Evolutionary conservation across 2,797 vertebrate genomes (phyloP).

Genomic region (Rhynchotus rufescens): DNA sequence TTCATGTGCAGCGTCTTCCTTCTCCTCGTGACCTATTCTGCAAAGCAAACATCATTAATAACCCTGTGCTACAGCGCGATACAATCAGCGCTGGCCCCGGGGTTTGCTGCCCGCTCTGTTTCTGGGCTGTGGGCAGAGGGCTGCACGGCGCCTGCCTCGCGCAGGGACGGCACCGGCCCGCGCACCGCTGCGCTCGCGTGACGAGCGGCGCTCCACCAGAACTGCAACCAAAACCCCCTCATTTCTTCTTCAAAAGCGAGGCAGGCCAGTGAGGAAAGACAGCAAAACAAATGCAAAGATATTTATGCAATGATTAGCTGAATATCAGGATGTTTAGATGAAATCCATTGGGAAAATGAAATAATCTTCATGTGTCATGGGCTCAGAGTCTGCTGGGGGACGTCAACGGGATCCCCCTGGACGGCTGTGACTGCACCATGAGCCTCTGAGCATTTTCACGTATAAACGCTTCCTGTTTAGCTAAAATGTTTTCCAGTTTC

Average conservation of each 20-base stretch:
- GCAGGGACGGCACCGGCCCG: too few species aligned
- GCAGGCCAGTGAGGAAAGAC: neutral
- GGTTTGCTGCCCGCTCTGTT: neutral
- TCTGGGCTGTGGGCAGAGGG: neutral
- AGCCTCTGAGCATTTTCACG: neutral
- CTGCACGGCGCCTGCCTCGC: too few species aligned
- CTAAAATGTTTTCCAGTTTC: neutral
- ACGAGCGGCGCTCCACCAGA: neutral
- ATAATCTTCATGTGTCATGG: neutral
- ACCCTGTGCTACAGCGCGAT: neutral
- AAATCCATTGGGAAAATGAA: neutral
- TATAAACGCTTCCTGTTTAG: rapidly evolving
- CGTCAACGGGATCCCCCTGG: rapidly evolving
- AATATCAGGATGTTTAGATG: neutral
- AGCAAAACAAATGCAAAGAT: neutral
- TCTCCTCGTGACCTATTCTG: neutral
- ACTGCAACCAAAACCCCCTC: neutral
- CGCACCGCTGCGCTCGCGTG: too few species aligned
- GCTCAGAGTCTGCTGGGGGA: neutral
- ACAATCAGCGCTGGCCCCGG: neutral
- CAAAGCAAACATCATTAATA: constrained; percentile 24
- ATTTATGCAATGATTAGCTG: neutral
- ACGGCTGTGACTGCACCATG: rapidly evolving
- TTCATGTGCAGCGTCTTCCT: neutral
- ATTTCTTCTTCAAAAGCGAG: neutral